A percentile compares a stretch with the other conserved stretches of the same genome.
These are phyloP conservation scores for Agrochola circellaris DNA, from an alignment of 2,888 invertebrate species.

Conservation along the genomic window DNA sequence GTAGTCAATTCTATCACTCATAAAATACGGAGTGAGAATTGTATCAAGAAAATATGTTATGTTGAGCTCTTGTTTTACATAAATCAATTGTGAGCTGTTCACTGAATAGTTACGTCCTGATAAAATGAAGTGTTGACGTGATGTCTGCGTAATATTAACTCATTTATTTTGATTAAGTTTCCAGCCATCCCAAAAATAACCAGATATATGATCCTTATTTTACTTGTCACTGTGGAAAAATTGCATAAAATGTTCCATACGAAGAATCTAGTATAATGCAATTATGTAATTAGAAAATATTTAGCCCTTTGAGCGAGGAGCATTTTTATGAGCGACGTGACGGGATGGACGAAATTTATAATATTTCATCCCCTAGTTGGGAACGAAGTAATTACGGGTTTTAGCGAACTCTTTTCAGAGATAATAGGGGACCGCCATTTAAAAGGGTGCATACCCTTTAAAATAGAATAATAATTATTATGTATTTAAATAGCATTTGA, in stretches of 20 bases:
- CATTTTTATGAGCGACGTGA: slow-evolving; percentile 37
- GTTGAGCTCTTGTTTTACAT: no score
- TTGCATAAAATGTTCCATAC: neutral
- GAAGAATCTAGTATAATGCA: neutral
- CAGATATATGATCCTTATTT: neutral
- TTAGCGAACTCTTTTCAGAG: slow-evolving; percentile 16
- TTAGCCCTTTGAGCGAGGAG: slow-evolving; percentile 19
- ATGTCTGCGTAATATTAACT: no score
- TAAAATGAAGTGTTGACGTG: neutral
- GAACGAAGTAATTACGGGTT: slow-evolving; percentile 39
- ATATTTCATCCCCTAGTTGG: slow-evolving; percentile 35
- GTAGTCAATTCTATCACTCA: no score
- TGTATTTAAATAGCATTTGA: neutral
- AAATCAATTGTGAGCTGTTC: no score
- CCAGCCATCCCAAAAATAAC: neutral
- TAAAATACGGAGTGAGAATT: no score
- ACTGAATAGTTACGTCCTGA: no score
- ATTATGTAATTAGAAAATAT: slow-evolving; percentile 29
- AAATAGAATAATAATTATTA: slow-evolving; percentile 8
- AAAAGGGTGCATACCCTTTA: slow-evolving; percentile 7
- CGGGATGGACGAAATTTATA: slow-evolving; percentile 9
- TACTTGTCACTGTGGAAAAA: neutral
- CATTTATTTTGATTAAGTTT: neutral
- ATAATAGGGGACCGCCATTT: slow-evolving; percentile 11
- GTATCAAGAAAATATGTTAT: no score